A percentile compares a stretch with the other conserved stretches of the same genome.
These are phyloP conservation scores for Pachliopta kotzebuea DNA, from an alignment of 2,888 invertebrate genomes.

Conservation along the genomic window DNA sequence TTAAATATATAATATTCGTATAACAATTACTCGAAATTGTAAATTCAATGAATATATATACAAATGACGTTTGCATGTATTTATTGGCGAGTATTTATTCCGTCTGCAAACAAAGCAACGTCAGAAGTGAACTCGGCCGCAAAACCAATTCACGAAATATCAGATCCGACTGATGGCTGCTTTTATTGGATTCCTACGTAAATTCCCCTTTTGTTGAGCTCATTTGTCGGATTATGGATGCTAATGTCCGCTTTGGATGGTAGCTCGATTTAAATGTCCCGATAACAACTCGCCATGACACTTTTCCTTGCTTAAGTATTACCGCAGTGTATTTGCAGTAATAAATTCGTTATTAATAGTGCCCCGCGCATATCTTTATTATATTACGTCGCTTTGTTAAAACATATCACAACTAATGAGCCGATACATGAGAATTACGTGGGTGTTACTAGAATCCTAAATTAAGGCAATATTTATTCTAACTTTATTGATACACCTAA, in stretches of 20 bases:
- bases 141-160: conserved; percentile 36
- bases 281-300: conserved; percentile 48
- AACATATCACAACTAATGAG: conserved; percentile 30
- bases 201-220: conserved; percentile 59
- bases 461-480: background rate
- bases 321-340: conserved; percentile 40
- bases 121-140: conserved; percentile 25
- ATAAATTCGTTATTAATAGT: conserved; percentile 43
- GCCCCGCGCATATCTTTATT: conserved; percentile 46
- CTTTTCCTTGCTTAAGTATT: conserved; percentile 38
- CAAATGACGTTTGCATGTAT: conserved; percentile 21
- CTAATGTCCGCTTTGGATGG: conserved; percentile 49
- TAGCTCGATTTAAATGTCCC: conserved; percentile 44
- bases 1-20: no score
- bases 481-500: no score
- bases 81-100: conserved; percentile 4
- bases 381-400: conserved; percentile 35
- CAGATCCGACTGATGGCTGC: conserved; percentile 41
- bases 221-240: conserved; percentile 60
- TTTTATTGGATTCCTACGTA: conserved; percentile 59
- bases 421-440: background rate
- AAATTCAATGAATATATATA: no score
- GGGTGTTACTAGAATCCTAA: background rate
- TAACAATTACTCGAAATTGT: no score
- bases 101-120: conserved; percentile 17